Base-by-base conservation (phyloP, 2,888 invertebrate genomes). In the Amphiduros pacificus region DNA sequence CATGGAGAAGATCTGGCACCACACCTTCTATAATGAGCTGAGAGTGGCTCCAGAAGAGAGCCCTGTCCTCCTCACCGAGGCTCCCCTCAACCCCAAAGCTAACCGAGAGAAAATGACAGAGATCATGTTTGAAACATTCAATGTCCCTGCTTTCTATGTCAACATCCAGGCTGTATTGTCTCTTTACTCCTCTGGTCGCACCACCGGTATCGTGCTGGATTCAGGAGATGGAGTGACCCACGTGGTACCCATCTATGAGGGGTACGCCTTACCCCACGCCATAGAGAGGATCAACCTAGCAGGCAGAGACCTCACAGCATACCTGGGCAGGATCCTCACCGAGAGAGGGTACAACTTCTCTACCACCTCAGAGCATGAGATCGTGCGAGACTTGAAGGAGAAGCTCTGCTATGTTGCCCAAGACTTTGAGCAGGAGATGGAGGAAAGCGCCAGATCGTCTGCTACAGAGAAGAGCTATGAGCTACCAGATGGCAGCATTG, bases 31-130 rank as follows among this genome's bases (percentile, higher is more conserved):
- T 90, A 94, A 95, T 83, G 72, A 72, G 62, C 88, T 96, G 82
- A 90, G 95, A 85, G 94, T 94, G 61, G 94, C 94, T 58, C 94
- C 94, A 67, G 94, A 94, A 84, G 93, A 94, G 84, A 93, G 94
- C 83, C 93, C 94, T 64, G 92, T 94, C 74, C 88, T 94, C 77
- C 87, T 93, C 75, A 94, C 93, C 67, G 94, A 94, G 85, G 93
- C 94, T 69, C 93, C 94, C 64, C 88, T 94, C 76, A 94, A 94
- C 85, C 94, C 94, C 74, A 94, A 94, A 85, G 93, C 93, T 72
- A 94, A 94, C 87, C 49, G 58, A 50, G 58, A 58, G 32, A 58
- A 58, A 51, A 58, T 58, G 58, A 51, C 51, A 2, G 50, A 93
- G 61, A 58, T 64, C 20, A 63, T 65, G 60, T 64, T 65, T 22